Conservation (phyloP, 64 coral and sea anemone species). For the Montipora sp. region DNA sequence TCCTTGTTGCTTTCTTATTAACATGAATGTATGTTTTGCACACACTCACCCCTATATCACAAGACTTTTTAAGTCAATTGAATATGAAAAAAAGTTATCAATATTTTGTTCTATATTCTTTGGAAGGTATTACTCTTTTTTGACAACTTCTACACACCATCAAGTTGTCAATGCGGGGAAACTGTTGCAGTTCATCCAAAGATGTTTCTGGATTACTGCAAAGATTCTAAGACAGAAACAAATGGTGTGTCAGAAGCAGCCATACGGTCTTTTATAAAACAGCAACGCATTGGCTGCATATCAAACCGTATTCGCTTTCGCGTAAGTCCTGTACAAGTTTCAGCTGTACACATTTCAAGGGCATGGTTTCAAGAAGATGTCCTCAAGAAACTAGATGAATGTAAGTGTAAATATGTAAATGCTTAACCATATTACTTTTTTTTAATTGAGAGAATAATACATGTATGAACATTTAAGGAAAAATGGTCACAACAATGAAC, state of each 20-base stretch:
- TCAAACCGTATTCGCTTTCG: neutral
- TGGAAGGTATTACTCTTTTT: neutral
- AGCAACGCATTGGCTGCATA: neutral
- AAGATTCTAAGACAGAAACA: neutral
- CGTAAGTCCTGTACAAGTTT: neutral
- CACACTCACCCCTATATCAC: too few relatives aligned
- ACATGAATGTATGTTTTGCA: too few relatives aligned
- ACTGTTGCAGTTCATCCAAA: neutral
- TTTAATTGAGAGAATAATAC: too few relatives aligned
- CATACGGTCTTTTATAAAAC: neutral
- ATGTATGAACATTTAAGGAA: too few relatives aligned
- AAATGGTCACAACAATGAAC: too few relatives aligned
- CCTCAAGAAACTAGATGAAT: neutral
- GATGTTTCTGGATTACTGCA: neutral
- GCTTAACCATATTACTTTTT: too few relatives aligned
- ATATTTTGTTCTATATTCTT: too few relatives aligned
- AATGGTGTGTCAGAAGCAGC: neutral
- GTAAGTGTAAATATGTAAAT: neutral
- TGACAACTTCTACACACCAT: neutral
- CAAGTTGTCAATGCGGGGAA: neutral
- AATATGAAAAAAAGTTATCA: too few relatives aligned
- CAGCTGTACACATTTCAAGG: neutral
- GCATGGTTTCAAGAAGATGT: neutral
- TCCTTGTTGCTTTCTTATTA: too few relatives aligned
- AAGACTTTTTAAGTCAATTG: too few relatives aligned